Conservation (phyloP, 2,797 vertebrate genomes). For the Aplochiton taeniatus region DNA sequence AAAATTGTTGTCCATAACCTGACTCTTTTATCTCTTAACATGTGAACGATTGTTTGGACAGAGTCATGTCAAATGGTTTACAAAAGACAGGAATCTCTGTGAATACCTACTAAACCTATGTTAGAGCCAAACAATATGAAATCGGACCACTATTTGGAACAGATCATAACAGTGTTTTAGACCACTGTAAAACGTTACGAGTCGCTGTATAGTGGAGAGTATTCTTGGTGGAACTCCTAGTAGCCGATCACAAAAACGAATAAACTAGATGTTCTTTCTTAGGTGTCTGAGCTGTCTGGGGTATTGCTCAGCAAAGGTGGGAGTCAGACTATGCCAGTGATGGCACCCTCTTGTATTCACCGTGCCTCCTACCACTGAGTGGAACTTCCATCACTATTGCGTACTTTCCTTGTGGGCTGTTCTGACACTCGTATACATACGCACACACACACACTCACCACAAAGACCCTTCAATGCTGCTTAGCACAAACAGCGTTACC, state of each 20-base stretch:
- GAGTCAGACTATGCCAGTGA: no score
- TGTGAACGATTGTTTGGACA: neutral
- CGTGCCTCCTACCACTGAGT: conserved; percentile 17
- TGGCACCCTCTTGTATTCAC: no score
- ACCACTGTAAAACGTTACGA: neutral
- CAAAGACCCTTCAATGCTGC: neutral
- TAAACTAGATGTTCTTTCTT: no score
- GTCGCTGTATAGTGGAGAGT: neutral
- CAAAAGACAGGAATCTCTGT: no score
- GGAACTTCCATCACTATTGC: conserved; percentile 53
- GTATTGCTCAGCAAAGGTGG: no score
- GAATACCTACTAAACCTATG: no score
- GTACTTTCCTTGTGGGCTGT: conserved; percentile 70
- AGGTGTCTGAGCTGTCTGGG: no score
- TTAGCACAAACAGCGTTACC: neutral
- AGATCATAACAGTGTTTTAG: neutral
- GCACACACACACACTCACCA: conserved; percentile 27
- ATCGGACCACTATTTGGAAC: no score
- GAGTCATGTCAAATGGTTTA: neutral
- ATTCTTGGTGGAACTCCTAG: no score
- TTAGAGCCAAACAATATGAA: no score
- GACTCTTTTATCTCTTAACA: neutral
- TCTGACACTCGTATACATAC: conserved; percentile 18
- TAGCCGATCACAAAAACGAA: no score
- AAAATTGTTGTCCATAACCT: conserved; percentile 44